phyloP scores from a whole-genome alignment of 2,113 vertebrate genomes.

The Crocuta crocuta region DNA sequence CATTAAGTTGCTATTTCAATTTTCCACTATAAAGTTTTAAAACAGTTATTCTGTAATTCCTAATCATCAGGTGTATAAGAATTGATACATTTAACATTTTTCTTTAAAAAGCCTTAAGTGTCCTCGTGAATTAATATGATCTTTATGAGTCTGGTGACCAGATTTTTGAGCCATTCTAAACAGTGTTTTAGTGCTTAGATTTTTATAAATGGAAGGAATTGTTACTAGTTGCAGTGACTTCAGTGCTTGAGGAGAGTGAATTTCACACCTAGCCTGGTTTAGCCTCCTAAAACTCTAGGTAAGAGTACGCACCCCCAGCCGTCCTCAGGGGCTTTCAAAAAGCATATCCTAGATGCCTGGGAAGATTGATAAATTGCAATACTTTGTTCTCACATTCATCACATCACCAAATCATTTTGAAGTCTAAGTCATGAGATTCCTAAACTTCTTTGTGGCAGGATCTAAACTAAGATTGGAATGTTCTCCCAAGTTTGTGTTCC shows the following conservation, averaged over 20 bases:
- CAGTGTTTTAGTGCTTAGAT: neutral
- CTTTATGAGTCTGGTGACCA: conserved; percentile 52
- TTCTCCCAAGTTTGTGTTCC: conserved; percentile 35
- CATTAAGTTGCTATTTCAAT: conserved; percentile 28
- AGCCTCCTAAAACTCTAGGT: neutral
- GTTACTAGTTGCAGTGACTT: conserved; percentile 14
- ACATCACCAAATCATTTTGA: neutral
- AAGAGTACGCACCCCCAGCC: neutral
- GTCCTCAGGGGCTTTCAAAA: neutral
- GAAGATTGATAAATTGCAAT: neutral
- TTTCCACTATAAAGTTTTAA: conserved; percentile 61
- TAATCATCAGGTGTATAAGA: conserved; percentile 49
- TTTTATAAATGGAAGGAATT: conserved; percentile 68
- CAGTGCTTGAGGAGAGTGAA: neutral
- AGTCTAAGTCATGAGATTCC: neutral
- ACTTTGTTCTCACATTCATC: neutral
- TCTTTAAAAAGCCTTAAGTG: conserved; percentile 49
- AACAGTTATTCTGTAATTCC: neutral
- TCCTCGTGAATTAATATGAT: conserved; percentile 59
- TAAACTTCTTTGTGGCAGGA: neutral
- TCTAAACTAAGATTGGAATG: neutral
- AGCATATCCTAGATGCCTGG: neutral
- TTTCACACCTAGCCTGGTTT: neutral
- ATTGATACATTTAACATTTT: conserved; percentile 52
- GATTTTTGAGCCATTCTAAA: conserved; percentile 53